These are phyloP conservation scores for Apteryx mantelli DNA, from an alignment of 2,113 vertebrate genomes.

Conservation along the genomic window DNA sequence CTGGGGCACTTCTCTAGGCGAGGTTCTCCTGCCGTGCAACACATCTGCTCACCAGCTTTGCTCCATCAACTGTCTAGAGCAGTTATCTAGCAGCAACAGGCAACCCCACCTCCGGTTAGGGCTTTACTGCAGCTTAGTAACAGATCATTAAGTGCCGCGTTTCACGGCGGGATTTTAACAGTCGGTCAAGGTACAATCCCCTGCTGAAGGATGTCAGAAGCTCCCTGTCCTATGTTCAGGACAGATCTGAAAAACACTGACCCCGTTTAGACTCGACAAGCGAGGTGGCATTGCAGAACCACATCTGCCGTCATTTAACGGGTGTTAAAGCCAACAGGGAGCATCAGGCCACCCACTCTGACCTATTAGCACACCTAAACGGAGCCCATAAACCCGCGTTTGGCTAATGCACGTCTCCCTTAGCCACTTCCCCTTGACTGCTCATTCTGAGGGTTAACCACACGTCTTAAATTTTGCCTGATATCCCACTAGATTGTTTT, in stretches of 20 bases:
- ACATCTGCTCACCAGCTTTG: background rate
- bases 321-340: background rate
- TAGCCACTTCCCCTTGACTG: background rate
- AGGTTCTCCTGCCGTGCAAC: background rate
- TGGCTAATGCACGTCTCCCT: background rate
- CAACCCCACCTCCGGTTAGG: background rate
- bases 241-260: background rate
- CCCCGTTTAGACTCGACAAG: fast-evolving
- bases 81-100: background rate
- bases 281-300: fast-evolving
- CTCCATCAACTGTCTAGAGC: background rate
- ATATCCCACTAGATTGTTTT: background rate
- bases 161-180: fast-evolving
- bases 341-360: background rate
- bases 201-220: fast-evolving
- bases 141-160: fast-evolving
- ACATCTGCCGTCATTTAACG: fast-evolving
- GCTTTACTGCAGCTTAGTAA: background rate
- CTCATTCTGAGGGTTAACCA: background rate
- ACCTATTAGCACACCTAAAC: background rate
- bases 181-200: background rate
- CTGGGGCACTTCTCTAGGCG: fast-evolving
- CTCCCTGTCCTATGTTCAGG: background rate
- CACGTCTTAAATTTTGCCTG: background rate
- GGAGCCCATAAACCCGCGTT: background rate